Evolutionary conservation across 1,140 invertebrate genomes (phyloP).

Genomic region (Ditylenchus dipsaci): DNA sequence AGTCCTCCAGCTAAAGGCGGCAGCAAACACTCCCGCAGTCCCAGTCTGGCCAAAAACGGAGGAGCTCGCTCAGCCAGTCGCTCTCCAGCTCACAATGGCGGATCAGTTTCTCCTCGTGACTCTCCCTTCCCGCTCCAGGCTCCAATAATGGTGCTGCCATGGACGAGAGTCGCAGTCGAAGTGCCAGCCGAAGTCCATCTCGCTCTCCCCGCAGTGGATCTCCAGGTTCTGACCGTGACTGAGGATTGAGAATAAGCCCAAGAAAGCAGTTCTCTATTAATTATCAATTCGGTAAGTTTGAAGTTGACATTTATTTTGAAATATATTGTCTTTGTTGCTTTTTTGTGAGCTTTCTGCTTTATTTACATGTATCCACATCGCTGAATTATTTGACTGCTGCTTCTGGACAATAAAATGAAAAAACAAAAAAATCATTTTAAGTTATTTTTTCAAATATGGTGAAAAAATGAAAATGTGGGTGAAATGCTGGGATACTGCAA

Average conservation of each 20-base stretch:
- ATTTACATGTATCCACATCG: too few species aligned
- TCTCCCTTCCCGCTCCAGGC: neutral
- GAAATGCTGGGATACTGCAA: too few species aligned
- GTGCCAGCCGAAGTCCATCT: neutral
- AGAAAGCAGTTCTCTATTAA: too few species aligned
- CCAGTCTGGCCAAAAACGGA: neutral
- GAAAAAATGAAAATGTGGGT: too few species aligned
- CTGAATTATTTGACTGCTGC: too few species aligned
- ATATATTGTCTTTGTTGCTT: too few species aligned
- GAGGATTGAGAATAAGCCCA: neutral
- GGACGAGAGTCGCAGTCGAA: conserved; percentile 2
- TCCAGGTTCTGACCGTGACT: neutral
- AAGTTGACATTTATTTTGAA: too few species aligned
- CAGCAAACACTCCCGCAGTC: conserved; percentile 16
- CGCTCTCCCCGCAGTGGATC: neutral
- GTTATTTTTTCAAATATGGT: too few species aligned
- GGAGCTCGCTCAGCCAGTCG: conserved; percentile 12
- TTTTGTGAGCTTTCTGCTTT: too few species aligned
- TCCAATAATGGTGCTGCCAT: neutral
- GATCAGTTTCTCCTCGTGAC: neutral
- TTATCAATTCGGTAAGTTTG: too few species aligned
- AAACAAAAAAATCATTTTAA: too few species aligned
- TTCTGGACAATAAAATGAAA: too few species aligned
- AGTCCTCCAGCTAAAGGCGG: neutral
- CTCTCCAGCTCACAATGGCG: conserved; percentile 18